Conservation (phyloP, 2,797 vertebrate species). For the Ataeniobius toweri region DNA sequence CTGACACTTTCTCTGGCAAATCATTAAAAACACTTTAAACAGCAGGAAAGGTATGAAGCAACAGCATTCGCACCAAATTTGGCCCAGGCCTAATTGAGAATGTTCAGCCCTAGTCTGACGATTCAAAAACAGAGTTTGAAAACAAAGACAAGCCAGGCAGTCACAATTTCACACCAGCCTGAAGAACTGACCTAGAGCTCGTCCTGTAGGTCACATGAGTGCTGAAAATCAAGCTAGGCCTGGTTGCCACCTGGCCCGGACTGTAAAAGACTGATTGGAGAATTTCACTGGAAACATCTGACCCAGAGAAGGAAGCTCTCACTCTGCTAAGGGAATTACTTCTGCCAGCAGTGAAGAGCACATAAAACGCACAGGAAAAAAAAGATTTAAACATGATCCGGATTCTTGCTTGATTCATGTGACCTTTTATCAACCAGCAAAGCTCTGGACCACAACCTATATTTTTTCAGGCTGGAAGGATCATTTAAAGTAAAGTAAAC, state of each 20-base stretch:
- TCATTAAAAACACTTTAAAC: background rate
- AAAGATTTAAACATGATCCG: conserved; percentile 33
- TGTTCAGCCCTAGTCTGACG: conserved; percentile 20
- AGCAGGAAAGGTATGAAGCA: background rate
- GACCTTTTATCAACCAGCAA: conserved; percentile 18
- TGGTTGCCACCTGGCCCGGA: conserved; percentile 51
- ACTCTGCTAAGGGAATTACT: conserved; percentile 46
- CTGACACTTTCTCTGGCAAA: background rate
- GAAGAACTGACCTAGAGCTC: conserved; percentile 50
- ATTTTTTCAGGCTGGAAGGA: background rate
- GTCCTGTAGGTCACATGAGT: conserved; percentile 22
- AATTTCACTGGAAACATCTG: conserved; percentile 46
- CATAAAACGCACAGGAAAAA: conserved; percentile 27
- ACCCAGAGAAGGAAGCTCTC: conserved; percentile 35
- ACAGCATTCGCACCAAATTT: background rate
- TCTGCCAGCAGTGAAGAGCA: conserved; percentile 19
- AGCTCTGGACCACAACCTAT: conserved; percentile 9
- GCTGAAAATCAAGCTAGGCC: conserved; percentile 14
- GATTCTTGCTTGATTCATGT: conserved; percentile 55
- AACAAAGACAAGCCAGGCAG: conserved; percentile 37
- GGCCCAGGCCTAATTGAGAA: background rate
- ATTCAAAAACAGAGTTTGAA: conserved; percentile 16
- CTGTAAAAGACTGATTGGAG: conserved; percentile 17
- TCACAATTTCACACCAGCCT: conserved; percentile 53
- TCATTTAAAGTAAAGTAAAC: conserved; percentile 23